These are phyloP conservation scores for Sogatella furcifera DNA, from an alignment of 1,140 invertebrate genomes.

Conservation along the genomic window DNA sequence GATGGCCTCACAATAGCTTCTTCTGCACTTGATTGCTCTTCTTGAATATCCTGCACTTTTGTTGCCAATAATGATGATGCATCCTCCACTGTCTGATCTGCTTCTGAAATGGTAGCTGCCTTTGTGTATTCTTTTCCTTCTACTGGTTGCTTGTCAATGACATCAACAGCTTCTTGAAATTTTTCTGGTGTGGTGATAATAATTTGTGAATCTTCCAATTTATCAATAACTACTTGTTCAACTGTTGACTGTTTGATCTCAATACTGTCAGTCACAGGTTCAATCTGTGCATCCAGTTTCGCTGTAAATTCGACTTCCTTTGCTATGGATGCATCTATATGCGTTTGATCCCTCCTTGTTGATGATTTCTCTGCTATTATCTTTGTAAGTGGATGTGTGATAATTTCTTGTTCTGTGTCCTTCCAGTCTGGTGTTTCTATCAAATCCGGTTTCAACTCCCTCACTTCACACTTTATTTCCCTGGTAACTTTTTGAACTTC, in stretches of 20 bases:
- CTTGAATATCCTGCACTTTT: not conserved
- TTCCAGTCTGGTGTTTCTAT: conserved; percentile 38
- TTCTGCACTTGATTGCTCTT: not conserved
- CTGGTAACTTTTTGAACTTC: conserved; percentile 39
- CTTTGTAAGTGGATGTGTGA: too few relatives aligned
- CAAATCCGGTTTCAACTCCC: conserved; percentile 39
- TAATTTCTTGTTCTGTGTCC: conserved; percentile 7
- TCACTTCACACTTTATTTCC: conserved; percentile 40
- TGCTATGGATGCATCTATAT: too few relatives aligned
- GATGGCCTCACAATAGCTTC: conserved; percentile 1
- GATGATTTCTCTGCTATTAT: too few relatives aligned
- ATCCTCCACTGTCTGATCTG: not conserved
- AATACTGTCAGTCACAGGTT: too few relatives aligned
- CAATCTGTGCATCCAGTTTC: too few relatives aligned
- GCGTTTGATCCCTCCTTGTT: too few relatives aligned
- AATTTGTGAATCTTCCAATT: not conserved
- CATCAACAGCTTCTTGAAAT: not conserved
- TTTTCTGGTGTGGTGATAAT: not conserved
- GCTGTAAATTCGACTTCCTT: too few relatives aligned
- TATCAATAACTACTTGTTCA: too few relatives aligned
- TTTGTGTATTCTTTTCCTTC: not conserved
- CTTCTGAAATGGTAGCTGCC: not conserved
- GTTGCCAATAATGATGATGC: not conserved
- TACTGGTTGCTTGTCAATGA: not conserved
- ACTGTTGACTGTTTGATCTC: too few relatives aligned